Base-by-base conservation (phyloP, 2,113 vertebrate genomes). In the Accipiter virgatus region DNA sequence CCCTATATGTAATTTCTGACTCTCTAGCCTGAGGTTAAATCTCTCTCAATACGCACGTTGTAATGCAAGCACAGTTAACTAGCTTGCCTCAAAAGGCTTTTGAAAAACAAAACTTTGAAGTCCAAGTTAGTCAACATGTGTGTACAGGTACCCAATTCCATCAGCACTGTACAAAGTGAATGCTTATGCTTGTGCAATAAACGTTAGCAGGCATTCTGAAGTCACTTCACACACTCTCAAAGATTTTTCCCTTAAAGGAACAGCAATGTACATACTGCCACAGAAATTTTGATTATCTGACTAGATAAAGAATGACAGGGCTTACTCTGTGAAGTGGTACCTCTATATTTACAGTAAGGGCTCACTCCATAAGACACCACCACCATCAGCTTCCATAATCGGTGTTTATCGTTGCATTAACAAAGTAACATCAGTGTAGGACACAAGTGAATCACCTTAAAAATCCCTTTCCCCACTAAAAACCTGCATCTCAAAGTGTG, bases 101-200 rank as follows among this genome's bases (percentile, higher is more conserved):
- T 68, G 74, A 70, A 95, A 93, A 94, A 68, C 61, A 79, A 58
- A 92, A 85, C 81, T 86, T 2, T 68, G 52, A 93, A 95, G 62
- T 25, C 58, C 84, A 66, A 62, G 66, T 71, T 34, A 94, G 78
- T n/a, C 78, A 88, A 63, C 73, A 82, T 90, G 86, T 9, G 38
- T 23, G 52, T 72, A 52, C 83, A 91, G 40, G 34, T 47, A 79
- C 26, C 18, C 0, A 4, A 85, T 34, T 63, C 67, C 68, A 88
- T 4, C 56, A 68, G n/a, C 23, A 5, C 0, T 3, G 48, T 17
- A 53, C 43, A 87, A 88, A 93, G 21, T 2, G 5, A 87, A 72
- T 0, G 3, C 42, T 38, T 29, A 15, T 9, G 59, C 81, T 75
- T 62, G 81, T 6, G 74, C 71, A 93, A 73, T 20, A 61, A 25